Base-by-base conservation (phyloP, 2,888 invertebrate species). In the Axea sp. region DNA sequence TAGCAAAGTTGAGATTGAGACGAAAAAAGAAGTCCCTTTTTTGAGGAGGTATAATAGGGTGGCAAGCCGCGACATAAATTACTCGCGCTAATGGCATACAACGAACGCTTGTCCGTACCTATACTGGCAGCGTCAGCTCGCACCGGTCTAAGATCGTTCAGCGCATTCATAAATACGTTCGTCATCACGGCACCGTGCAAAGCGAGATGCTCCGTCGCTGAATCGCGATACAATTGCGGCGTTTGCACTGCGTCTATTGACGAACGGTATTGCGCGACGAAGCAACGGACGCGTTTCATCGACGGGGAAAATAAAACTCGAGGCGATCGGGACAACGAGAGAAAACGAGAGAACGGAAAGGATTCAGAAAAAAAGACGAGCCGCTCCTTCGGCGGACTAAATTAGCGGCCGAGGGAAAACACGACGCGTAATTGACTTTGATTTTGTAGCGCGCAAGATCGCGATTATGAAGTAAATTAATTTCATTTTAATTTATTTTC, bases 101-200 rank as follows among this genome's bases (percentile, higher is more conserved):
- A 79, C 76, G 79, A 79, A 82, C 76, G 80, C 80, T 80, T 80
- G 82, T 82, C 77, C 80, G 76, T 79, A 78, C 77, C 76, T 78
- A 74, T 68, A 73, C 77, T 78, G 78, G 73, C 78, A 80, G 79
- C 77, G 79, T 81, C 78, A 77, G 78, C 83, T 81, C 79, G 75
- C 80, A 73, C 78, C 80, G 75, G 80, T 77, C 82, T 83, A 82
- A 83, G 82, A 81, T 82, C 82, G 78, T 76, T 79, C 76, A 69
- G 65, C 73, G 75, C 76, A 75, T 77, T 82, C 81, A 84, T 85
- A 85, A 86, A 86, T 85, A 84, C 79, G 41, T 26, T 77, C 77
- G 78, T 82, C 81, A 78, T 81, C 81, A 82, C 79, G 80, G 80
- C 78, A 76, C 73, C 65, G 45, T 35, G 55, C 72, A 53, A 41